These are phyloP conservation scores for Lepidocolaptes lacrymiger DNA, from an alignment of 2,797 vertebrate species.

Conservation along the genomic window DNA sequence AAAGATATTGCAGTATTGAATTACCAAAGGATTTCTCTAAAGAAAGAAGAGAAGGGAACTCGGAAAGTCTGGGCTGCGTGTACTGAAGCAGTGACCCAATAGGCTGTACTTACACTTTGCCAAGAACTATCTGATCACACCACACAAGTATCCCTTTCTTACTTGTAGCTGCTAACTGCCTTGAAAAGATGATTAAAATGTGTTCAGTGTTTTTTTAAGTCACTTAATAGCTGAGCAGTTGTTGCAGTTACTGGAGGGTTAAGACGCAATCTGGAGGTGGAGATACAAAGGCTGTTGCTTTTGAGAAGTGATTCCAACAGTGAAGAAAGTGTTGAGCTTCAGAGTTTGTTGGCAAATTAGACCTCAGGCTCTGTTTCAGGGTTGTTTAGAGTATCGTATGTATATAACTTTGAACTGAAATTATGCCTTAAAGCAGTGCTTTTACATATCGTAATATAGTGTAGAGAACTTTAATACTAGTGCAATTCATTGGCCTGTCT, in stretches of 20 bases:
- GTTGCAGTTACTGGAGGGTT: background rate
- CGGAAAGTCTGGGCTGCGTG: background rate
- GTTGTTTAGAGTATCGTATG: background rate
- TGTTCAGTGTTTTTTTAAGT: background rate
- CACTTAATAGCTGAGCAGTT: background rate
- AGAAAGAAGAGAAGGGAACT: background rate
- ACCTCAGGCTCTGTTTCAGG: background rate
- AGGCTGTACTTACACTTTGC: background rate
- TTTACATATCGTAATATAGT: background rate
- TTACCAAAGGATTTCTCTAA: constrained; percentile 44
- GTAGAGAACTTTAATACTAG: background rate
- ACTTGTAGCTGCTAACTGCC: background rate
- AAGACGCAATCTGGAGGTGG: background rate
- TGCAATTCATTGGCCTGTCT: background rate
- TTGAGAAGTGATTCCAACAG: background rate
- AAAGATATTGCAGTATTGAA: constrained; percentile 30
- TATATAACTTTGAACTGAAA: background rate
- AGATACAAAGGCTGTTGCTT: background rate
- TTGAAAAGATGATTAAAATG: background rate
- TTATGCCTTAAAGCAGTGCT: background rate
- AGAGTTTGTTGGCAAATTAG: background rate
- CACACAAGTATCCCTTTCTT: background rate
- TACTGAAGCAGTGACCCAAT: background rate
- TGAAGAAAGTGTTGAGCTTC: background rate
- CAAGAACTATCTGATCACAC: background rate